Base-by-base conservation (phyloP, 2,113 vertebrate genomes). In the Urocolius indicus region DNA sequence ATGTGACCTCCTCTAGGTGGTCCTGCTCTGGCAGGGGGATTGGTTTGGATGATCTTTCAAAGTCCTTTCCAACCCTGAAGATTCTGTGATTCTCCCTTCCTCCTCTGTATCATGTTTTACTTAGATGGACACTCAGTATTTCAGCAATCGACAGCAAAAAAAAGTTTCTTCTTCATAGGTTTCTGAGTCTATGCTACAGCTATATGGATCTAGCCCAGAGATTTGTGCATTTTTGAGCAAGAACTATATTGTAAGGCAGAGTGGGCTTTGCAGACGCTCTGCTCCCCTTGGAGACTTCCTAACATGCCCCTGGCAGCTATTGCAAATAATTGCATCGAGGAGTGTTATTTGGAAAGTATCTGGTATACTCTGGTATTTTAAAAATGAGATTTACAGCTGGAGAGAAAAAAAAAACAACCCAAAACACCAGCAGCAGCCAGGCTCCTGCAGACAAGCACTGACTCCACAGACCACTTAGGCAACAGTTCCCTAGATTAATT, bases 331-430 rank as follows among this genome's bases (percentile, higher is more conserved):
- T 89, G 89, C 76, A 84, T 17, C 0, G 13, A 84, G 73, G 6
- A 93, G 52, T 52, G 52, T 66, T 88, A 92, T 67, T 95, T 86
- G 65, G 84, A 90, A 89, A 87, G 48, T 0, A 4, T 84, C 80
- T 94, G 74, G 69, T 74, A 46, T 61, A 93, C 21, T 57, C n/a
- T 2, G 30, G 69, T 87, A 81, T 89, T 94, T 90, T 72, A 68
- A 91, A 95, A 95, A 94, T 68, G 84, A 91, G 93, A 92, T 92
- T 94, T 95, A 84, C 91, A 95, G 91, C 83, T 93, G 94, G 46
- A 69, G 36, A 92, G 65, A 86, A 77, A 78, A 94, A 71, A 24
- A 9, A 38, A 36, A 1, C 8, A 41, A 0, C 15, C 1, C 55
- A 75, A 73, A 59, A 14, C 52, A 71, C 29, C 52, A 97, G 68